phyloP scores from a whole-genome alignment of 2,888 invertebrate genomes.

The Ethmia dodecea region DNA sequence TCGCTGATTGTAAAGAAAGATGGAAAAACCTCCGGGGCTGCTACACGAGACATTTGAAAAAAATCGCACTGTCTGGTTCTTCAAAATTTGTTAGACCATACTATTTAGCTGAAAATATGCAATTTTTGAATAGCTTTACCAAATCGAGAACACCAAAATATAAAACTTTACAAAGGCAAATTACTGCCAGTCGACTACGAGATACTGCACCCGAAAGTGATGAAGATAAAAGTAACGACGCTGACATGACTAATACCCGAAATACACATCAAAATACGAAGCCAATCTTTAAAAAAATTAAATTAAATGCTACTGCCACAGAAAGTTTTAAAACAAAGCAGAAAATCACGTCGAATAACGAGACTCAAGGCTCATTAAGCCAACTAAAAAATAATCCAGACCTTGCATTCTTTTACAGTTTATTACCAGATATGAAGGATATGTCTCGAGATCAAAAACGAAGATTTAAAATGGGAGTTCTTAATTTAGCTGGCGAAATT shows the following conservation, averaged over 20 bases:
- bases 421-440: constrained; percentile 16
- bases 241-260: constrained; percentile 8
- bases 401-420: constrained; percentile 12
- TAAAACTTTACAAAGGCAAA: constrained; percentile 13
- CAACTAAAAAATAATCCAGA: too few species aligned
- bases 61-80: constrained; percentile 12
- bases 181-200: too few species aligned
- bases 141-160: constrained; percentile 16
- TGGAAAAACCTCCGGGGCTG: constrained; percentile 16
- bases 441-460: constrained; percentile 17
- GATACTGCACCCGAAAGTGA: too few species aligned
- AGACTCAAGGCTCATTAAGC: too few species aligned
- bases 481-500: constrained; percentile 15
- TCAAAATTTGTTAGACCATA: constrained; percentile 12
- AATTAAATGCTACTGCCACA: constrained; percentile 7
- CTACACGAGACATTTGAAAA: constrained; percentile 12
- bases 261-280: constrained; percentile 6
- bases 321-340: constrained; percentile 15
- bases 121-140: constrained; percentile 15
- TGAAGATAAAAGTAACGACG: constrained; percentile 12
- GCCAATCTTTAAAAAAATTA: constrained; percentile 7
- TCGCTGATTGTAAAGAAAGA: constrained; percentile 15
- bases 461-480: constrained; percentile 14
- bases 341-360: constrained; percentile 13
- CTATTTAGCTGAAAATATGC: constrained; percentile 12